phyloP scores from a whole-genome alignment of 2,888 invertebrate genomes.

The Leptinotarsa peninsularis region DNA sequence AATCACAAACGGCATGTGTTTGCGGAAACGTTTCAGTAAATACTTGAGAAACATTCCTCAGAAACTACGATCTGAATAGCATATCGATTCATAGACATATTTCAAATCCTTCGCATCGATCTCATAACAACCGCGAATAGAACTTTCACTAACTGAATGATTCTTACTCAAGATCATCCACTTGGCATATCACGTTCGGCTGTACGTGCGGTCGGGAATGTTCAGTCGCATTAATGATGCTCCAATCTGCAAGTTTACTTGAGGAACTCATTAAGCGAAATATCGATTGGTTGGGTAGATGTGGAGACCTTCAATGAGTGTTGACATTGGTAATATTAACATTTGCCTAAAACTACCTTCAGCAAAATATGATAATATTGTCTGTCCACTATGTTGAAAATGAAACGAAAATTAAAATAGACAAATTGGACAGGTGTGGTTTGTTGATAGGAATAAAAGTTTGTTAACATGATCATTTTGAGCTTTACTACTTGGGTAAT shows the following conservation, averaged over 20 bases:
- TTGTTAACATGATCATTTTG: too few relatives aligned
- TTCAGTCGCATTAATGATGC: neutral
- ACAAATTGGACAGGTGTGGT: too few relatives aligned
- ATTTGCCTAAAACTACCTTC: neutral
- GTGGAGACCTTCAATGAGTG: neutral
- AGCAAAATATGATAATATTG: too few relatives aligned
- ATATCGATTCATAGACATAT: neutral
- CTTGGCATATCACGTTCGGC: constrained; percentile 2
- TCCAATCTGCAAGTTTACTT: constrained; percentile 1
- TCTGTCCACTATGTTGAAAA: too few relatives aligned
- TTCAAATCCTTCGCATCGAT: neutral
- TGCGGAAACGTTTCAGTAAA: neutral
- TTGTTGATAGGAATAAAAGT: too few relatives aligned
- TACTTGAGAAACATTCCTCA: neutral
- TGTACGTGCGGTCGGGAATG: neutral
- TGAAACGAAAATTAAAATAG: too few relatives aligned
- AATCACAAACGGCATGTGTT: neutral
- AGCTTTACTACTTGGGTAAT: too few relatives aligned
- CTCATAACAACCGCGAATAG: neutral
- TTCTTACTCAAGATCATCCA: constrained; percentile 5
- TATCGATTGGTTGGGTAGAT: neutral
- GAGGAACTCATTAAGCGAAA: neutral
- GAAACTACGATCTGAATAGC: neutral
- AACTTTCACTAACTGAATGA: constrained; percentile 14
- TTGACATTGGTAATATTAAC: neutral